These are phyloP conservation scores for Trachops cirrhosus DNA, from an alignment of 2,797 vertebrate species.

Conservation along the genomic window DNA sequence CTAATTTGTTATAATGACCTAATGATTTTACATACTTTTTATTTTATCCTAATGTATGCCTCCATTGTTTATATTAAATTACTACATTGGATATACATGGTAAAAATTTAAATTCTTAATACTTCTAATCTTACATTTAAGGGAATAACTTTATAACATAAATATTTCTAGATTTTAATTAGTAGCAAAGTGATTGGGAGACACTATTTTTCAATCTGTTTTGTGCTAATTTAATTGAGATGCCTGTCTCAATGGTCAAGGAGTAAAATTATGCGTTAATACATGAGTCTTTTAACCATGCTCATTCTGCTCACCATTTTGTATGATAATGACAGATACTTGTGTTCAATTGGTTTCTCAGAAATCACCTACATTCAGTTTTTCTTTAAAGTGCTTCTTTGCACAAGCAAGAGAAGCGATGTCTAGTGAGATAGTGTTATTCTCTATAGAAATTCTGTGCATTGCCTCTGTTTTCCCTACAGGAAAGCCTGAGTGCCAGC, in stretches of 20 bases:
- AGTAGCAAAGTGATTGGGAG: neutral
- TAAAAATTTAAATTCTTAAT: neutral
- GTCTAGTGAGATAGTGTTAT: neutral
- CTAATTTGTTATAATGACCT: neutral
- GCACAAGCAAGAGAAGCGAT: neutral
- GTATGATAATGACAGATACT: neutral
- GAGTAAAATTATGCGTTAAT: neutral
- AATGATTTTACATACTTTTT: neutral
- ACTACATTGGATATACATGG: neutral
- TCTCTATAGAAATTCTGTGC: neutral
- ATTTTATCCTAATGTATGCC: neutral
- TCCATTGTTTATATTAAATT: neutral
- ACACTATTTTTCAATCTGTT: neutral
- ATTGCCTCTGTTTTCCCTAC: neutral
- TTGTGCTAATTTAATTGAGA: neutral
- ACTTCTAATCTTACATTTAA: neutral
- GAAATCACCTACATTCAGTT: neutral
- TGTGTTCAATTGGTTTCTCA: neutral
- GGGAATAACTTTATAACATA: neutral
- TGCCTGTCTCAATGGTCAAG: neutral
- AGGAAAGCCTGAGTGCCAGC: neutral
- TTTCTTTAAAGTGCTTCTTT: neutral
- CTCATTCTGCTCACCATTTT: neutral
- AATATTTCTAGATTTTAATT: neutral
- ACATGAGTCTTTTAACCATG: neutral